Evolutionary conservation across 2,888 invertebrate genomes (phyloP).

Genomic region (Ceraclea dissimilis): DNA sequence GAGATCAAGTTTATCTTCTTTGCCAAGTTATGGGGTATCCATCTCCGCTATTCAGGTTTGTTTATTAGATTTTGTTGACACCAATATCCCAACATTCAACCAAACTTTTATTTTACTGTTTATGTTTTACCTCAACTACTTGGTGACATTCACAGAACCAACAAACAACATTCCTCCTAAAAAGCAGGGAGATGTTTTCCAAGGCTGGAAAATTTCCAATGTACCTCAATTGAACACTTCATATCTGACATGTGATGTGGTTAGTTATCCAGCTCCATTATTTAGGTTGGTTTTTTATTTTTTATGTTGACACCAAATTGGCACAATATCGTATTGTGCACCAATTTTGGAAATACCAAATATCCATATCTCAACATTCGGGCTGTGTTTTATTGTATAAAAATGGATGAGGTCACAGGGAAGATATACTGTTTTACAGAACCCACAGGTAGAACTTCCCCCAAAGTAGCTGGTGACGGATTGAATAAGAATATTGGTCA

Average conservation of each 20-base stretch:
- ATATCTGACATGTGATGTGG: conserved; percentile 60
- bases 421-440: conserved; percentile 42
- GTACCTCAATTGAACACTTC: conserved; percentile 45
- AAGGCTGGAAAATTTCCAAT: conserved; percentile 55
- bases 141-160: conserved; percentile 35
- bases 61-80: conserved; percentile 15
- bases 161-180: conserved; percentile 57
- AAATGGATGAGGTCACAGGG: not conserved
- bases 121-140: not conserved
- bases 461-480: conserved; percentile 56
- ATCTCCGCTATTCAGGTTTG: conserved; percentile 46
- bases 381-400: not conserved
- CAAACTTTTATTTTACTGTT: conserved; percentile 22
- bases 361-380: conserved; percentile 16
- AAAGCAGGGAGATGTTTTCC: conserved; percentile 50
- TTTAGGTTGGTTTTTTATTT: conserved; percentile 54
- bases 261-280: conserved; percentile 60
- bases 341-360: too few species aligned
- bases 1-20: conserved; percentile 40
- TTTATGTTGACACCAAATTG: too few species aligned
- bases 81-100: conserved; percentile 16
- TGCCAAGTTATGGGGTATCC: conserved; percentile 51
- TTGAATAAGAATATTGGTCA: conserved; percentile 50
- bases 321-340: not conserved
- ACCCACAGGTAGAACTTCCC: conserved; percentile 63